These are phyloP conservation scores for Ardeotis arabs DNA, from an alignment of 2,113 vertebrate species.

Conservation along the genomic window DNA sequence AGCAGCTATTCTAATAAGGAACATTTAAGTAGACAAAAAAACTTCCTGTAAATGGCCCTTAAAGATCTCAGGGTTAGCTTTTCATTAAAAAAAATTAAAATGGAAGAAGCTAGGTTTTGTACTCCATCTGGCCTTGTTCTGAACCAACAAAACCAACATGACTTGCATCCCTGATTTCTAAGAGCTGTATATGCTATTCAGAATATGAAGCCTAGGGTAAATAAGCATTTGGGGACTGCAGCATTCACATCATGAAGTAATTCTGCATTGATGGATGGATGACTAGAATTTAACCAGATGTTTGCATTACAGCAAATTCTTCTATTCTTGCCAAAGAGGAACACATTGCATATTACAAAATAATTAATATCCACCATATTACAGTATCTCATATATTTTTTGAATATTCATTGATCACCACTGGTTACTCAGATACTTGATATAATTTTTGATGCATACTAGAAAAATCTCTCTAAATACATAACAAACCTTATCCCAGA, in stretches of 20 bases:
- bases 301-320: neutral
- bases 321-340: neutral
- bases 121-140: neutral
- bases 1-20: neutral
- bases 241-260: neutral
- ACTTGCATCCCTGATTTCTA: neutral
- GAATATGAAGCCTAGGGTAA: neutral
- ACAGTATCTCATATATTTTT: neutral
- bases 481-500: neutral
- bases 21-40: neutral
- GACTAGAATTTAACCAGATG: neutral
- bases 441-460: neutral
- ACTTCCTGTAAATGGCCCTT: neutral
- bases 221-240: neutral
- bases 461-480: neutral
- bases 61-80: neutral
- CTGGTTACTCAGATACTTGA: neutral
- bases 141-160: neutral
- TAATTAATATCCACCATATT: neutral
- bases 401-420: neutral
- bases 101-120: neutral
- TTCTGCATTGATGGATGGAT: neutral
- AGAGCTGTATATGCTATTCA: neutral
- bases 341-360: neutral
- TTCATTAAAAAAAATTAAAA: neutral